A percentile compares a stretch with the other conserved stretches of the same genome.
Conservation (phyloP, 2,888 invertebrate species). For the Charanyca ferruginea region DNA sequence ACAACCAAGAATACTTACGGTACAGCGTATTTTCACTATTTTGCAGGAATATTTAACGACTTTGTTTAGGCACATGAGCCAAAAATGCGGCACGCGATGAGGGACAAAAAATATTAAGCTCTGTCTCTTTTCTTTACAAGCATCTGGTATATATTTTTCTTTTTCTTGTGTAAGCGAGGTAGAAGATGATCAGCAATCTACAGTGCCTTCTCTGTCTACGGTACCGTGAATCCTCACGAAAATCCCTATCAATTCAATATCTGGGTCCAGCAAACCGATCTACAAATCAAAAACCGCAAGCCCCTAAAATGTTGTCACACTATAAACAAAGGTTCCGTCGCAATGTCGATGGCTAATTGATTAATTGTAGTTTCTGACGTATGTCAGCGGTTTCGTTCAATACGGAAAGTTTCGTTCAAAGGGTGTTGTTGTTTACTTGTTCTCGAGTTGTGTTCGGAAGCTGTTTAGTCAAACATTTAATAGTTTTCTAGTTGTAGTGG, state of each 20-base stretch:
- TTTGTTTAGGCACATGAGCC: too few relatives aligned
- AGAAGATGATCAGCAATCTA: too few relatives aligned
- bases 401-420: slow-evolving; percentile 46
- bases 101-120: too few relatives aligned
- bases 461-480: slow-evolving; percentile 40
- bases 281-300: slow-evolving; percentile 41
- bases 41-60: too few relatives aligned
- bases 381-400: slow-evolving; percentile 41
- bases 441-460: slow-evolving; percentile 25
- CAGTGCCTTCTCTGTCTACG: too few relatives aligned
- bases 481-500: slow-evolving; percentile 39
- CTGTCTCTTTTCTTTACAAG: too few relatives aligned
- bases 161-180: too few relatives aligned
- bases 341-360: slow-evolving; percentile 61
- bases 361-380: slow-evolving; percentile 56
- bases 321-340: slow-evolving; percentile 51
- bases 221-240: neutral
- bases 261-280: slow-evolving; percentile 7
- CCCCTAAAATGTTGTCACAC: slow-evolving; percentile 36
- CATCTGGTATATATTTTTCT: too few relatives aligned
- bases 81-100: too few relatives aligned
- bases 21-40: too few relatives aligned
- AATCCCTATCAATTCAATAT: slow-evolving; percentile 32
- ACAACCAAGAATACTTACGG: too few relatives aligned
- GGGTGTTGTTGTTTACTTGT: slow-evolving; percentile 30